phyloP scores from a whole-genome alignment of 2,797 vertebrate genomes.

The Cygnus olor region DNA sequence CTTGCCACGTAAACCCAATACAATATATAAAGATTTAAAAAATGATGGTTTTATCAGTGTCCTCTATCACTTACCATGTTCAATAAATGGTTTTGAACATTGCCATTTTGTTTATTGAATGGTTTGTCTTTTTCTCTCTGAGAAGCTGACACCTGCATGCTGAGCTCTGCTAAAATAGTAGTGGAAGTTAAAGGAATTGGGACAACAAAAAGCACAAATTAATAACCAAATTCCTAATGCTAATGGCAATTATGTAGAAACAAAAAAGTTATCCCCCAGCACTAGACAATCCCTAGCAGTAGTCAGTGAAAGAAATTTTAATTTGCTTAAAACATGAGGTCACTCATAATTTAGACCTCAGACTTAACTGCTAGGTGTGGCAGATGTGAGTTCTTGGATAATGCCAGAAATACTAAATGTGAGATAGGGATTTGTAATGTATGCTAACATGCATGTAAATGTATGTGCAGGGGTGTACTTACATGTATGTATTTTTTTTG shows the following conservation, averaged over 20 bases:
- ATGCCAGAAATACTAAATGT: not conserved
- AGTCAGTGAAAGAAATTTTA: not conserved
- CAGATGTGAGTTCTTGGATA: not conserved
- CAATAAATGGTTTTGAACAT: not conserved
- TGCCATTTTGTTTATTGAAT: not conserved
- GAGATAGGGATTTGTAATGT: accelerated
- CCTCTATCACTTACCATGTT: not conserved
- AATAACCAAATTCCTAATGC: not conserved
- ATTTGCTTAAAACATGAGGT: not conserved
- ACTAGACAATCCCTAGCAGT: not conserved
- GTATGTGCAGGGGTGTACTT: not conserved
- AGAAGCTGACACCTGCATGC: not conserved
- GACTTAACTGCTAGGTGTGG: not conserved
- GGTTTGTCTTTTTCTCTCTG: not conserved
- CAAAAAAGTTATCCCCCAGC: too few species aligned
- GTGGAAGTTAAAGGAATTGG: not conserved
- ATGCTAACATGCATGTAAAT: accelerated
- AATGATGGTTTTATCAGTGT: not conserved
- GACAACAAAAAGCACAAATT: not conserved
- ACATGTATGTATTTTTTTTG: not conserved
- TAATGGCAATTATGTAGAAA: too few species aligned
- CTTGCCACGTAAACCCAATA: too few species aligned
- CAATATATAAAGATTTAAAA: not conserved
- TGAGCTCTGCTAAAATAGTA: not conserved
- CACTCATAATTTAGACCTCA: not conserved